Evolutionary conservation across 1,140 invertebrate genomes (phyloP).

Genomic region (Aporrectodea caliginosa): DNA sequence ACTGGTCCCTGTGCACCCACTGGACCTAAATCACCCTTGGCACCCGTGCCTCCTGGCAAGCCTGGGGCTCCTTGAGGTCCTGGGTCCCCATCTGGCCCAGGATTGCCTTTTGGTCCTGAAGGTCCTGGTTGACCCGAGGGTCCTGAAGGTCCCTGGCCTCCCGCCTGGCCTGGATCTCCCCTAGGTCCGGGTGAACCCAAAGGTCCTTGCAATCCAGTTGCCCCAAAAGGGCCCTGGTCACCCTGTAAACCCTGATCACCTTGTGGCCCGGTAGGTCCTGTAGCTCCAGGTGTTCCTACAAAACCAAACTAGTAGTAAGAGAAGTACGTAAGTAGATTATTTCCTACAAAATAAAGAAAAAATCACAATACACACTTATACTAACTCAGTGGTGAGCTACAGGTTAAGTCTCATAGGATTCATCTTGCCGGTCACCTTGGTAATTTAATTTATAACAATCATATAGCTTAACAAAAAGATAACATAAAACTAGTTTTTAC

Average conservation of each 20-base stretch:
- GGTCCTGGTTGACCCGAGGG: conserved; percentile 7
- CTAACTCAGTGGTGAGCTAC: no score
- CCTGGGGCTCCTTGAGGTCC: conserved; percentile 19
- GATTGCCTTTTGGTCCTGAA: conserved; percentile 1
- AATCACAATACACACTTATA: not conserved
- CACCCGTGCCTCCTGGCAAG: conserved; percentile 6
- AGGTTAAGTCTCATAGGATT: no score
- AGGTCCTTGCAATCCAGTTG: not conserved
- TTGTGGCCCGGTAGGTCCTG: not conserved
- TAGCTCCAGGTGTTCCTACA: not conserved
- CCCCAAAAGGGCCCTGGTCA: not conserved
- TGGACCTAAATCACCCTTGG: not conserved
- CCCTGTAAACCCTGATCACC: not conserved
- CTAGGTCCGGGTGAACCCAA: not conserved
- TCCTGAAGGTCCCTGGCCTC: conserved; percentile 8
- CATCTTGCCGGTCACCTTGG: no score
- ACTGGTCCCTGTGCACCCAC: not conserved
- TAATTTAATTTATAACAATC: no score
- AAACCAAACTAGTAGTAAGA: not conserved
- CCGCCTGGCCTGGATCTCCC: not conserved
- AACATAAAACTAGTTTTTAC: no score
- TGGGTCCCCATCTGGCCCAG: not conserved
- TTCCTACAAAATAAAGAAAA: not conserved
- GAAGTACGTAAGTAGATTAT: not conserved
- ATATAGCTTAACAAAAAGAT: no score